Percentiles rank a stretch among this genome's conserved stretches.
phyloP scores from a whole-genome alignment of 2,797 vertebrate species.

The Paedocypris micromegethes region DNA sequence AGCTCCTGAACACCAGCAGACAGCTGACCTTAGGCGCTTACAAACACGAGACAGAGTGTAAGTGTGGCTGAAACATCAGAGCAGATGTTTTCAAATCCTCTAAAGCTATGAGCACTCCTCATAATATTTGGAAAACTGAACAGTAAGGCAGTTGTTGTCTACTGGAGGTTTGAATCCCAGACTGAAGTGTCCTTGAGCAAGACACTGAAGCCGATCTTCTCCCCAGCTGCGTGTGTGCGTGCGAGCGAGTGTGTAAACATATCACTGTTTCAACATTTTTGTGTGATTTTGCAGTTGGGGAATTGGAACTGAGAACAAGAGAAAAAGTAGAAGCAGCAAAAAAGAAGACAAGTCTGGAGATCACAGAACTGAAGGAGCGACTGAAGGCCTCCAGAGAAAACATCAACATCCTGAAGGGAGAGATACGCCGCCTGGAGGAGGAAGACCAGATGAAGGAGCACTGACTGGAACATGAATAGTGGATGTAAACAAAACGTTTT shows the following conservation, averaged over 20 bases:
- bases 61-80: constrained; percentile 48
- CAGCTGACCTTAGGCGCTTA: constrained; percentile 93
- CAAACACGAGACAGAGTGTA: constrained; percentile 98
- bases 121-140: neutral
- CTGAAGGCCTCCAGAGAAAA: constrained; percentile 96
- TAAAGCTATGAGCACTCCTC: neutral
- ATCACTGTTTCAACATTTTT: no score
- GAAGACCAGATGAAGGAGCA: constrained; percentile 92
- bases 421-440: constrained; percentile 93
- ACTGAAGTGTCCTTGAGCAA: no score
- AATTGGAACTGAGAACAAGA: constrained; percentile 89
- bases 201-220: no score
- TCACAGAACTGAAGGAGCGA: constrained; percentile 92
- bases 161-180: no score
- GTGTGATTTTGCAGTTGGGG: constrained; percentile 70
- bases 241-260: no score
- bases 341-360: constrained; percentile 96
- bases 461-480: constrained; percentile 49
- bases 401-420: constrained; percentile 92
- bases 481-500: neutral
- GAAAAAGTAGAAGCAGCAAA: constrained; percentile 92
- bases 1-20: constrained; percentile 90
- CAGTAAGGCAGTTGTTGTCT: neutral
- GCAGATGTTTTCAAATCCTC: neutral
- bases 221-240: no score